phyloP scores from a whole-genome alignment of 2,888 invertebrate species.

The Ferdinandea cuprea region DNA sequence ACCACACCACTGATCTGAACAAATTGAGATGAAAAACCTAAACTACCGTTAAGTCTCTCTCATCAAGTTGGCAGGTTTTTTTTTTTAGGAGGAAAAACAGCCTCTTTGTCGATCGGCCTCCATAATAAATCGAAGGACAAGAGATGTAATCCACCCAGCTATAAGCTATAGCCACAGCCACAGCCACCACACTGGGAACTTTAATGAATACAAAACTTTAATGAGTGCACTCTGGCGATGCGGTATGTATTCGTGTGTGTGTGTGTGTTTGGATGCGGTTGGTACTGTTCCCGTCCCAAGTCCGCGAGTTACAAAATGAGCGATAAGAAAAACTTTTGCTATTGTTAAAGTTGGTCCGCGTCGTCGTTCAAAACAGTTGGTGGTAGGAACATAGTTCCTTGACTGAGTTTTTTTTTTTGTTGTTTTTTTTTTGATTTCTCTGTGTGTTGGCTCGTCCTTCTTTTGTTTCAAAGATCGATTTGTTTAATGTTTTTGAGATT shows the following conservation, averaged over 20 bases:
- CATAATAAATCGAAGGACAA: constrained; percentile 67
- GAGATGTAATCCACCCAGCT: constrained; percentile 20
- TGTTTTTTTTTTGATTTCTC: too few species aligned
- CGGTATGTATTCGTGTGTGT: constrained; percentile 11
- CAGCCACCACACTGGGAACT: not conserved
- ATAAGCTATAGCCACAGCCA: too few species aligned
- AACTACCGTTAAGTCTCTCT: constrained; percentile 71
- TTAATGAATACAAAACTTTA: constrained; percentile 57
- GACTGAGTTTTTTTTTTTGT: not conserved
- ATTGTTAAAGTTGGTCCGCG: constrained; percentile 66
- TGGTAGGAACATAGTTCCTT: constrained; percentile 21
- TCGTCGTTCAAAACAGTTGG: constrained; percentile 21
- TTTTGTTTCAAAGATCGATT: constrained; percentile 67
- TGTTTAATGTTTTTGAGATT: constrained; percentile 51
- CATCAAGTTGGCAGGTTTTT: constrained; percentile 73
- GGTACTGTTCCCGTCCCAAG: too few species aligned
- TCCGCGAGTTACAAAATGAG: constrained; percentile 62
- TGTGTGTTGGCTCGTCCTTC: too few species aligned
- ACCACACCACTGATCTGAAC: constrained; percentile 3
- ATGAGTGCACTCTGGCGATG: constrained; percentile 49
- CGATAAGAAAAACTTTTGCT: constrained; percentile 68
- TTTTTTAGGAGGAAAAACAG: constrained; percentile 36
- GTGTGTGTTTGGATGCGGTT: constrained; percentile 2
- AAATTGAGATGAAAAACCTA: constrained; percentile 66
- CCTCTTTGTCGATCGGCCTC: constrained; percentile 60